Evolutionary conservation across 1,140 invertebrate genomes (phyloP).

Genomic region (Penaeus indicus): DNA sequence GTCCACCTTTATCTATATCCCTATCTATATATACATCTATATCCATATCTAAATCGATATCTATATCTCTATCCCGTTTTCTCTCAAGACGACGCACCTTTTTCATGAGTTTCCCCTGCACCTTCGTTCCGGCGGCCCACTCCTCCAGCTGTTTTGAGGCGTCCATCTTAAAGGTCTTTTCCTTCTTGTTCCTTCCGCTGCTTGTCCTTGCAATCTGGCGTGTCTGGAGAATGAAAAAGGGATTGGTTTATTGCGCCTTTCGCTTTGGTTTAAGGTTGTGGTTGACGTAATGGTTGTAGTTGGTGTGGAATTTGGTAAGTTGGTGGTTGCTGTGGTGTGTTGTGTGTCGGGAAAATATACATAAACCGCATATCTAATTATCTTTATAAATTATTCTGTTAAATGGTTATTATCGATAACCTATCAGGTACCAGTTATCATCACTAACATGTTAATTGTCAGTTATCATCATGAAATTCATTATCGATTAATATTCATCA

Average conservation of each 20-base stretch:
- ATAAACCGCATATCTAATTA: too few species aligned
- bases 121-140: conserved; percentile 47
- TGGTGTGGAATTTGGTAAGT: not conserved
- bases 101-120: conserved; percentile 57
- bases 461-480: too few species aligned
- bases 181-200: conserved; percentile 46
- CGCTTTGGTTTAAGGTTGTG: not conserved
- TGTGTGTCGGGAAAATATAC: not conserved
- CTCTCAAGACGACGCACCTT: conserved; percentile 30
- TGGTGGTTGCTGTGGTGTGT: not conserved
- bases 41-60: not conserved
- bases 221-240: conserved; percentile 26
- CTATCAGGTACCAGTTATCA: too few species aligned
- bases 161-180: conserved; percentile 42
- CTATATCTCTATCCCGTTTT: not conserved
- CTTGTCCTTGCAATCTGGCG: conserved; percentile 32
- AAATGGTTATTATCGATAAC: too few species aligned
- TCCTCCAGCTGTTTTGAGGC: conserved; percentile 55
- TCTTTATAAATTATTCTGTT: too few species aligned
- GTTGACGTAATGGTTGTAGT: not conserved
- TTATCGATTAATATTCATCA: too few species aligned
- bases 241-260: not conserved
- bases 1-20: too few species aligned
- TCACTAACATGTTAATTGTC: too few species aligned
- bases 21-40: too few species aligned